A percentile compares a stretch with the other conserved stretches of the same genome.
Conservation (phyloP, 2,888 invertebrate genomes). For the Resseliella maxima region DNA sequence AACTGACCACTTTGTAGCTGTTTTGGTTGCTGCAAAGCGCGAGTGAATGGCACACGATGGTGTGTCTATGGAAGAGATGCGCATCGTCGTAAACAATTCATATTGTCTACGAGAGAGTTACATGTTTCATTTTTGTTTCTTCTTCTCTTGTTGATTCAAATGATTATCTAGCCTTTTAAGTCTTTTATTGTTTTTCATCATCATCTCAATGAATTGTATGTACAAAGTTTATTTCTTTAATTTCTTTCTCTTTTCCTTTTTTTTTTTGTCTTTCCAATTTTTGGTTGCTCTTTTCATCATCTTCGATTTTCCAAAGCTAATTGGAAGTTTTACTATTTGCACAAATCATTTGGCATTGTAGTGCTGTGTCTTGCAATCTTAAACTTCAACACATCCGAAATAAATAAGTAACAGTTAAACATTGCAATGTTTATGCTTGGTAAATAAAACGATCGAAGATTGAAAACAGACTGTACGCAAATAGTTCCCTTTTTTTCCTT, state of each 20-base stretch:
- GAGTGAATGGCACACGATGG: neutral
- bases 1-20: neutral
- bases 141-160: conserved; percentile 2
- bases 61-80: neutral
- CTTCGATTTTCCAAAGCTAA: neutral
- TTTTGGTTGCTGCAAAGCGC: neutral
- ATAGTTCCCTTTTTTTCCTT: neutral
- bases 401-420: neutral
- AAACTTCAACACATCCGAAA: neutral
- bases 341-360: neutral
- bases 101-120: conserved; percentile 33
- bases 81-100: conserved; percentile 38
- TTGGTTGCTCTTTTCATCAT: neutral
- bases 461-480: too few relatives aligned
- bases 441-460: too few relatives aligned
- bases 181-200: too few relatives aligned
- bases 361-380: neutral
- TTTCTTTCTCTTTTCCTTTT: neutral
- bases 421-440: neutral
- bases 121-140: neutral
- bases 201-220: too few relatives aligned
- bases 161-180: conserved; percentile 14
- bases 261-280: neutral
- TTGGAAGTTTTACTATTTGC: conserved; percentile 22
- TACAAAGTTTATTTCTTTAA: too few relatives aligned